Evolutionary conservation across 2,888 invertebrate species (phyloP), one percentile per base, ranked within the genome.

Genomic region (Eledona agricola): DNA sequence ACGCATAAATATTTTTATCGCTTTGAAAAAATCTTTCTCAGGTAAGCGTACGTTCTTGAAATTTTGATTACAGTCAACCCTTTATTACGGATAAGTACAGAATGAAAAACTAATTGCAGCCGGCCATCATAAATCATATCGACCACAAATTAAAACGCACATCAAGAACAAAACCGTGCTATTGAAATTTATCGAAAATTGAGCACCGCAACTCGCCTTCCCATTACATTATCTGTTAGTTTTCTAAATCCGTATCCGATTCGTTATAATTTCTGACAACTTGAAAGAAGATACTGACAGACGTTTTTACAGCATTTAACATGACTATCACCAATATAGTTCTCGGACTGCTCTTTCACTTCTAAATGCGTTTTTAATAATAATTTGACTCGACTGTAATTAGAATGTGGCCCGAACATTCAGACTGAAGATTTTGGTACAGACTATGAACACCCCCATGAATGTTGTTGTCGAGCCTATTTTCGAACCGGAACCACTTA

Each of bases 1-100:
- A 64, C 67, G 72, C 70, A 72, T 72, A 71, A 67, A 62, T 64
- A 66, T 66, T 66, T 64, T 69, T 70, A 71, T 71, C 70, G 58
- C 56, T 55, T 54, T 58, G 59, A 56, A 66, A 61, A 66, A 68
- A 71, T 71, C 70, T 68, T 57, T 53, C 63, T 62, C 68, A 69
- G 68, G 69, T 69, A 70, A 67, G 52, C 47, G 61, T 58, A 70
- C 67, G 67, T 65, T 64, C 63, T 58, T 67, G 59, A 68, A 68
- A 68, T 69, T 65, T 64, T 67, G 65, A 69, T 68, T 57, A n/a
- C n/a, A 59, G 60, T 65, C 62, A 23, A 35, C 25, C 32, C 46
- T 19, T 25, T 23, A 16, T 34, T 29, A 31, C 29, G 17, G 10
- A n/a, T n/a, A n/a, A n/a, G n/a, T 9, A 16, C 12, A 26, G 22